Base-by-base conservation (phyloP, 2,113 vertebrate genomes). In the Corydoras maculifer region DNA sequence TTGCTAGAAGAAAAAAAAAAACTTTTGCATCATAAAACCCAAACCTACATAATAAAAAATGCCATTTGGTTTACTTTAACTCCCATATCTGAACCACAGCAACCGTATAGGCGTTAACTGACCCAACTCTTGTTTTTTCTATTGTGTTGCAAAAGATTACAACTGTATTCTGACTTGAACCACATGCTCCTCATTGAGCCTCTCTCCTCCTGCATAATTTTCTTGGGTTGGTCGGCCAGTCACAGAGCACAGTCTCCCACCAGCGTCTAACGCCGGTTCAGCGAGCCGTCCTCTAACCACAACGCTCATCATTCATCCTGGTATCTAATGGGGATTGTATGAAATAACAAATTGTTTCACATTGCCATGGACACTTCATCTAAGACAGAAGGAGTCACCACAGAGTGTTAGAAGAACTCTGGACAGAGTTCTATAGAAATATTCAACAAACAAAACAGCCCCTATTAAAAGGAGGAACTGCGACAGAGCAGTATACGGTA, bases 391-490 rank as follows among this genome's bases (percentile, higher is more conserved):
- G 11, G 4, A 15, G 4, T 68, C 32, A 49, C 12, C 53, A 61
- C 7, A 60, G n/a, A 66, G 9, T 25, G 18, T 25, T 25, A 25
- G 18, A 25, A 25, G 18, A 25, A 25, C 18, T 25, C n/a, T n/a
- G n/a, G n/a, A n/a, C n/a, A 76, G 2, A 68, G 74, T 78, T 18
- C 53, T 35, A 75, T 65, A 60, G 65, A 73, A 72, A 61, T 32
- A 55, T 61, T 29, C 58, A 48, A n/a, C 31, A 62, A 78, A 78
- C 72, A 78, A 78, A 78, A 57, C 64, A 58, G 13, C 48, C 55
- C 51, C 63, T 78, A 63, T 57, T 68, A 57, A 74, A 78, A 78
- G 65, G 60, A 32, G 73, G 69, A 75, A 78, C 64, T 68, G 31
- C 62, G 72, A 75, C 35, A 55, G 61, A 71, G 66, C 60, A 75